These are phyloP conservation scores for Sternarchorhynchus goeldii DNA, from an alignment of 2,797 vertebrate species.

Conservation along the genomic window DNA sequence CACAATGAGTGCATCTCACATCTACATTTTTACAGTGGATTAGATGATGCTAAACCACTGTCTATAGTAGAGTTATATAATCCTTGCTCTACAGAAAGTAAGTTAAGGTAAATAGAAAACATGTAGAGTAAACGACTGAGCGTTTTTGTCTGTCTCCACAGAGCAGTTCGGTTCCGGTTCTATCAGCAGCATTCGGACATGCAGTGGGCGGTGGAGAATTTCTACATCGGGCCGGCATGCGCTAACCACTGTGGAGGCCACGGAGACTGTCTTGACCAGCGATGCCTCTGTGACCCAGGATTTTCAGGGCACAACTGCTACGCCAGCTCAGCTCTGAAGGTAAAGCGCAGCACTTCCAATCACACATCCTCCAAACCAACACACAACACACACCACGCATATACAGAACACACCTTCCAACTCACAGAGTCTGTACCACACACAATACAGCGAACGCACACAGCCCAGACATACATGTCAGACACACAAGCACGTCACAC, in stretches of 20 bases:
- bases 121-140: not conserved
- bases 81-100: not conserved
- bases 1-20: no score
- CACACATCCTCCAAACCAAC: no score
- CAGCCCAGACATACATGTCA: no score
- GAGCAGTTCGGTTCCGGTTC: constrained; percentile 92
- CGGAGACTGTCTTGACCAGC: constrained; percentile 92
- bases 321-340: constrained; percentile 86
- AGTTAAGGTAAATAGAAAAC: not conserved
- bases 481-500: no score
- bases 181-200: constrained; percentile 94
- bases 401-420: no score
- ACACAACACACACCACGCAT: no score
- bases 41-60: no score
- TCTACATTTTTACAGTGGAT: no score
- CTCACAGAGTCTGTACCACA: no score
- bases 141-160: constrained; percentile 55
- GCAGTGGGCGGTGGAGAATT: constrained; percentile 97
- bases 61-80: no score
- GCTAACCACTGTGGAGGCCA: constrained; percentile 90
- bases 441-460: no score
- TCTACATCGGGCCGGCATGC: constrained; percentile 95
- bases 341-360: constrained; percentile 57
- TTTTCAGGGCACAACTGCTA: constrained; percentile 93
- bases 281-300: constrained; percentile 93